phyloP scores from a whole-genome alignment of 2,888 invertebrate species.

The Camptogramma bilineatum region DNA sequence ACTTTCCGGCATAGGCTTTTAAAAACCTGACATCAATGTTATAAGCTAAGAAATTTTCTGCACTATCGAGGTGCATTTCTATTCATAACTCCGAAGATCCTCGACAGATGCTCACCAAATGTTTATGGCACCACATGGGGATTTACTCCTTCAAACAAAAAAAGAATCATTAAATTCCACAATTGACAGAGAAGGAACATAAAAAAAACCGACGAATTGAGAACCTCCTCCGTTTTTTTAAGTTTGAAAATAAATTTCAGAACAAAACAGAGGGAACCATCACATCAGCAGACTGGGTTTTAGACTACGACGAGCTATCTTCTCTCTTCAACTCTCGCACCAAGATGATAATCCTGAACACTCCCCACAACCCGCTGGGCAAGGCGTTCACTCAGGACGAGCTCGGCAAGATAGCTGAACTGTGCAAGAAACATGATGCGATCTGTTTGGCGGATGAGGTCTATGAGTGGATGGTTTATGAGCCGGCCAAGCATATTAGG shows the following conservation, averaged over 20 bases:
- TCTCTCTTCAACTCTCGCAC: conserved; percentile 94
- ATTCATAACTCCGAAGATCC: no score
- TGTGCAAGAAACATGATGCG: conserved; percentile 97
- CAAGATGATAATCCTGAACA: conserved; percentile 98
- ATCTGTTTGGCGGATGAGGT: conserved; percentile 98
- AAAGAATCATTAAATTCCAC: no score
- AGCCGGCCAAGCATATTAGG: conserved; percentile 93
- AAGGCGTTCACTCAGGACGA: conserved; percentile 92
- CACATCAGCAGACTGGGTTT: conserved; percentile 94
- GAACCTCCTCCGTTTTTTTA: no score
- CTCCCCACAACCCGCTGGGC: conserved; percentile 98
- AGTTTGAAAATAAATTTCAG: conserved; percentile 29
- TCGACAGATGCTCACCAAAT: no score
- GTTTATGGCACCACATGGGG: no score
- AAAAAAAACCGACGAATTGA: no score
- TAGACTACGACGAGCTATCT: conserved; percentile 93
- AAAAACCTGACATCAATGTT: no score
- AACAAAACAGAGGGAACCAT: conserved; percentile 78
- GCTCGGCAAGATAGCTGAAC: conserved; percentile 90
- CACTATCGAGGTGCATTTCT: no score
- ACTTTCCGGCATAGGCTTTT: no score
- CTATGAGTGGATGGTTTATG: conserved; percentile 98
- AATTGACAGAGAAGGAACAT: no score
- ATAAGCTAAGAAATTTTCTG: no score
- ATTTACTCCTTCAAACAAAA: no score